Evolutionary conservation across 2,888 invertebrate species (phyloP), one percentile per base, ranked within the genome.

Genomic region (Amblyjoppa proteus): DNA sequence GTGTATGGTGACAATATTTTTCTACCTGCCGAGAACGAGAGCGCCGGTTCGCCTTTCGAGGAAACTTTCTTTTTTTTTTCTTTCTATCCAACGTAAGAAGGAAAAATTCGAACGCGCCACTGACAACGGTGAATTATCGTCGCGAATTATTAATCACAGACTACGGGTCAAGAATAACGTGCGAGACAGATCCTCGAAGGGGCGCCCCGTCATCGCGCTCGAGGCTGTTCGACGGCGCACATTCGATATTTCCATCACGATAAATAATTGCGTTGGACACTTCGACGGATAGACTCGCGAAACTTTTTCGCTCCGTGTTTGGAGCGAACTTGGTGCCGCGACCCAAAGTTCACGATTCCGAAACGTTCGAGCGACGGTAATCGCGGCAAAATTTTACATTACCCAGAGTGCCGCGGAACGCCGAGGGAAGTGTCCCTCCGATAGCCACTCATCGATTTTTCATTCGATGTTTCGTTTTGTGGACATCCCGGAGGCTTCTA

Each of bases 401-500:
- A 31, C 61, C 28, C 4, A 4, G 5, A 61, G 4, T 49, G 31
- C 1, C 61, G 1, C 61, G 1, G 61, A 28, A 61, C 5, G 4
- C 16, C 61, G 20, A 28, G 61, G 31, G 31, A 61, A 28, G 2
- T 16, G 61, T 61, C 16, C 31, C 13, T 28, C 31, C 31, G 61
- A 61, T 16, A 51, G 51, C 64, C 20, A 31, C 34, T 28, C 84
- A 82, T 88, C 85, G 87, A 89, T 89, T 86, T 88, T 85, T 87
- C 85, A 71, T 84, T 84, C 79, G 83, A 82, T 78, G 84, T 88
- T 88, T 88, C 87, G 87, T 87, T 86, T 87, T n/a, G 16, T 28
- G 6, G 41, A 28, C 34, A 34, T 25, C 25, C 41, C 20, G 20
- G n/a, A 11, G 66, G 38, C 13, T 66, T n/a, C 76, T 38, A 51